Evolutionary conservation across 2,113 vertebrate genomes (phyloP).

Genomic region (Dicentrarchus labrax): DNA sequence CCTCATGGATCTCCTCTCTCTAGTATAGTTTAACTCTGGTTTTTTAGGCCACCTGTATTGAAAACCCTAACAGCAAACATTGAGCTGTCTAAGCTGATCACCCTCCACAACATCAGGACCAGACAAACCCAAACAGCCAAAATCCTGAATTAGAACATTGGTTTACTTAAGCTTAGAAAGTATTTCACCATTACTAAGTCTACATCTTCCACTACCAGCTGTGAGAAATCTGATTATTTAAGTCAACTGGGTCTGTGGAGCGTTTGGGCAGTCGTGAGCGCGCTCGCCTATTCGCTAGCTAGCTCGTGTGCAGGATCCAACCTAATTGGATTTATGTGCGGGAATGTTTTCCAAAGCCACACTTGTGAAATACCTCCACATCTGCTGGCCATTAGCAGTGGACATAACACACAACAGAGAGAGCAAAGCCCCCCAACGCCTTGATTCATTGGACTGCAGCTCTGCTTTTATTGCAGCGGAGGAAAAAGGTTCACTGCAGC

Average conservation of each 20-base stretch:
- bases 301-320: conserved; percentile 71
- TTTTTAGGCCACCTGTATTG: conserved; percentile 17
- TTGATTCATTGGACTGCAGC: conserved; percentile 82
- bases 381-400: conserved; percentile 85
- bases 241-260: conserved; percentile 61
- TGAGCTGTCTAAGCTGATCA: conserved; percentile 41
- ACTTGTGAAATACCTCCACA: conserved; percentile 87
- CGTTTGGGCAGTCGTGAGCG: conserved; percentile 54
- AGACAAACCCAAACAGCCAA: conserved; percentile 60
- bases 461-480: conserved; percentile 79
- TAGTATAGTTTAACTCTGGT: background rate
- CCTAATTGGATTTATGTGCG: conserved; percentile 85
- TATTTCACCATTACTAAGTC: conserved; percentile 30
- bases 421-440: conserved; percentile 81
- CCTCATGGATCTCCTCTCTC: background rate
- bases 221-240: conserved; percentile 67
- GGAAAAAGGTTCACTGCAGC: conserved; percentile 55
- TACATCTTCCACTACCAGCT: conserved; percentile 55
- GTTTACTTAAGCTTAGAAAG: conserved; percentile 58
- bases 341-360: conserved; percentile 85
- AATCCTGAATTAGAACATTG: conserved; percentile 43
- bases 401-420: conserved; percentile 83
- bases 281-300: conserved; percentile 46
- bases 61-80: conserved; percentile 20
- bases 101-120: conserved; percentile 21